Conservation (phyloP, 2,888 invertebrate species). For the Apamea epomidion region DNA sequence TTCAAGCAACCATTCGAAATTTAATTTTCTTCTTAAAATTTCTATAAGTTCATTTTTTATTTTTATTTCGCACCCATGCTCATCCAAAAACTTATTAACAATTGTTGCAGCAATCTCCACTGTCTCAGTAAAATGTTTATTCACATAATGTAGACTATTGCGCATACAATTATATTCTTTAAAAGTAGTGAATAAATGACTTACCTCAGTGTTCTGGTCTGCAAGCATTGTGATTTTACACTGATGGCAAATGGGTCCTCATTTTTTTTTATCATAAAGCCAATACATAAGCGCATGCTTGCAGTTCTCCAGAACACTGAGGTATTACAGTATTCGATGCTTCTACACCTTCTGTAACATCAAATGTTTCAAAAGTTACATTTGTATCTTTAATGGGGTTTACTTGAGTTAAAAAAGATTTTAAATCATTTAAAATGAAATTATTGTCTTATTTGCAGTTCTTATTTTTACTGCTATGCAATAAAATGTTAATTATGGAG, state of each 20-base stretch:
- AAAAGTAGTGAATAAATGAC: slow-evolving; percentile 7
- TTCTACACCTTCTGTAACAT: slow-evolving; percentile 13
- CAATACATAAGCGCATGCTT: slow-evolving; percentile 15
- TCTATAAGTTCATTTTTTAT: slow-evolving; percentile 10
- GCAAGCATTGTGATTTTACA: slow-evolving; percentile 11
- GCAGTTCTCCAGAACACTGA: slow-evolving; percentile 4
- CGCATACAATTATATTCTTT: neutral
- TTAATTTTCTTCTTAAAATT: slow-evolving; percentile 10
- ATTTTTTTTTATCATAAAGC: slow-evolving; percentile 14
- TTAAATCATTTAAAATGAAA: too few relatives aligned
- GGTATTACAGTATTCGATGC: slow-evolving; percentile 9
- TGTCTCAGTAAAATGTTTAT: neutral
- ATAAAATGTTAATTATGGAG: too few relatives aligned
- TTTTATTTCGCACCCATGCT: slow-evolving; percentile 1
- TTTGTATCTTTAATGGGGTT: slow-evolving; percentile 3
- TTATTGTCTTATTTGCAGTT: too few relatives aligned
- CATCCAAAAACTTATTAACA: slow-evolving; percentile 12
- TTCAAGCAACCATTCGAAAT: slow-evolving; percentile 13
- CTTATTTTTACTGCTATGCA: too few relatives aligned
- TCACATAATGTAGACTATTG: slow-evolving; percentile 13
- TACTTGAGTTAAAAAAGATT: too few relatives aligned
- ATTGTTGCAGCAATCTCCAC: slow-evolving; percentile 11
- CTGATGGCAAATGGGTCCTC: slow-evolving; percentile 18
- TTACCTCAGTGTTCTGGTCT: slow-evolving; percentile 13
- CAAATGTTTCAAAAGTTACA: slow-evolving; percentile 17